These are phyloP conservation scores for Glareola pratincola DNA, from an alignment of 2,113 vertebrate species.

Conservation along the genomic window DNA sequence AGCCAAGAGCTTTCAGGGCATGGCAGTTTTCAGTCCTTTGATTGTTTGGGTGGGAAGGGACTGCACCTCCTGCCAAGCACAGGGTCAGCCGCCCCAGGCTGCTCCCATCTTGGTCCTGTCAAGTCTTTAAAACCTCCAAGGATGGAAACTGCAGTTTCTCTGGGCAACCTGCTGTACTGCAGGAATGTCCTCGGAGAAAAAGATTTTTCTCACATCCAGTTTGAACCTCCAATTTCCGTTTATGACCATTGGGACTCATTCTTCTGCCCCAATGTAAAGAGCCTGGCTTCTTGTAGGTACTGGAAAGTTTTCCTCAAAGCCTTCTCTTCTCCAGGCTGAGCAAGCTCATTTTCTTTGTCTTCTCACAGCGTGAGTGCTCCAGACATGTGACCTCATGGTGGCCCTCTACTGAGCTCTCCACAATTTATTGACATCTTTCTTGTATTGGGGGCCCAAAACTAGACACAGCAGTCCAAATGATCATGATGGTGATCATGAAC, in stretches of 20 bases:
- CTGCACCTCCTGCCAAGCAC: neutral
- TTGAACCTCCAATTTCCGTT: neutral
- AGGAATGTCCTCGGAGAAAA: neutral
- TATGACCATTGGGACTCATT: neutral
- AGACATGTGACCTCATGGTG: neutral
- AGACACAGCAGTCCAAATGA: neutral
- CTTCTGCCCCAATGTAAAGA: neutral
- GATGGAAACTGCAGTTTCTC: neutral
- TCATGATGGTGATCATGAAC: neutral
- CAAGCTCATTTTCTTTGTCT: neutral
- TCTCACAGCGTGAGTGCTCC: neutral
- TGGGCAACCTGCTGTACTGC: neutral
- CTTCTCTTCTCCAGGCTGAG: neutral
- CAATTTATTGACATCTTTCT: neutral
- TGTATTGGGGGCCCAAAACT: neutral
- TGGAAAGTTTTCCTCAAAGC: neutral
- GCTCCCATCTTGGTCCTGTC: neutral
- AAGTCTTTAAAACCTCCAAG: neutral
- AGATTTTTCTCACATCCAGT: neutral
- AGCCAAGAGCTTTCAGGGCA: neutral
- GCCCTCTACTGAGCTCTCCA: neutral
- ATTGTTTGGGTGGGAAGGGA: neutral
- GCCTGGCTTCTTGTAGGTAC: neutral
- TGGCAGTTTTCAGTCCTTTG: neutral
- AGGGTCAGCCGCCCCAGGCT: neutral